Evolutionary conservation across 2,888 invertebrate species (phyloP).

Genomic region (Xestia c-nigrum): DNA sequence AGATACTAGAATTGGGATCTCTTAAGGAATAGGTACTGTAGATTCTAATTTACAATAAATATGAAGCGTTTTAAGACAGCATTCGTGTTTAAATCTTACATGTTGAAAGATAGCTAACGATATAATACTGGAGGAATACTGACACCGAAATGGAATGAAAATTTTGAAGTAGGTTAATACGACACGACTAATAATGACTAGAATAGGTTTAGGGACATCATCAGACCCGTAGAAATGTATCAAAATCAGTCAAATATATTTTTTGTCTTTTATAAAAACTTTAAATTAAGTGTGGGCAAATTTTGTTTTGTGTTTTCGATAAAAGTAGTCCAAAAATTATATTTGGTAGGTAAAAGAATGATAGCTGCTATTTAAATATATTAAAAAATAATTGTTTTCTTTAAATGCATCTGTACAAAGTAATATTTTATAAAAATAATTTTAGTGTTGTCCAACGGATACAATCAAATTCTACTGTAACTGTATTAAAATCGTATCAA

Average conservation of each 20-base stretch:
- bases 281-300: neutral
- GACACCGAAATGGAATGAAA: constrained; percentile 58
- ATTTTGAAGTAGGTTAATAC: constrained; percentile 21
- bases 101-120: constrained; percentile 52
- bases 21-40: constrained; percentile 53
- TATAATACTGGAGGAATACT: constrained; percentile 64
- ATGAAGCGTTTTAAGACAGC: constrained; percentile 68
- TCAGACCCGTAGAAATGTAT: constrained; percentile 53
- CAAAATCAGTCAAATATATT: constrained; percentile 62
- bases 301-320: neutral
- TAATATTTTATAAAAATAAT: neutral
- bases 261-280: constrained; percentile 35
- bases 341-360: neutral
- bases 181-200: constrained; percentile 56
- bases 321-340: constrained; percentile 4
- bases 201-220: constrained; percentile 40
- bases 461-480: constrained; percentile 17
- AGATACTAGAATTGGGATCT: constrained; percentile 62
- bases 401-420: neutral
- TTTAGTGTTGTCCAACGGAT: constrained; percentile 5
- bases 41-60: constrained; percentile 69
- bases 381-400: neutral
- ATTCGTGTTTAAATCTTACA: constrained; percentile 61
- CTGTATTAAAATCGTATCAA: constrained; percentile 29
- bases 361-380: neutral